These are phyloP conservation scores for Platalea minor DNA, from an alignment of 2,797 vertebrate genomes.

Conservation along the genomic window DNA sequence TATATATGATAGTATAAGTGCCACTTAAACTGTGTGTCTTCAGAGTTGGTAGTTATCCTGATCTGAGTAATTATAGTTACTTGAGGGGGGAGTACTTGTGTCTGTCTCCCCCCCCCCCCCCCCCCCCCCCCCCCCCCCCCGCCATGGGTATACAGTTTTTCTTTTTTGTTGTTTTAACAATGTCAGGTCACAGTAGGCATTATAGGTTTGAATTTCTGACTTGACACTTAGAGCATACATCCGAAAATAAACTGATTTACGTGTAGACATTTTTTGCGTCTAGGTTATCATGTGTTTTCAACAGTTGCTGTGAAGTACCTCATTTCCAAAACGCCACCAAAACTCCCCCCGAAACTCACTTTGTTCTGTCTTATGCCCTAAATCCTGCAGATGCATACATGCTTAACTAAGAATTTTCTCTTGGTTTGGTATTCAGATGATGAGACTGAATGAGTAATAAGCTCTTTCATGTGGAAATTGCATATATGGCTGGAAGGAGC, in stretches of 20 bases:
- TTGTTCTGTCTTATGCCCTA: neutral
- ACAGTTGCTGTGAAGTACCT: neutral
- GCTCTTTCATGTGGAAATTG: conserved; percentile 18
- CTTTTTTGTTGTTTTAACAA: neutral
- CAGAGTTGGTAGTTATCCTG: neutral
- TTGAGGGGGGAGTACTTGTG: neutral
- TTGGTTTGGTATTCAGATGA: conserved; percentile 22
- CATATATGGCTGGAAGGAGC: neutral
- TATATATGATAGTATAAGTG: neutral
- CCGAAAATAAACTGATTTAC: neutral
- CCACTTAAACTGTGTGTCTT: neutral
- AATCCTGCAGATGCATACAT: neutral
- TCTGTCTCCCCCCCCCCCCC: neutral
- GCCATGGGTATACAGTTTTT: neutral
- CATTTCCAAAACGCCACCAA: neutral
- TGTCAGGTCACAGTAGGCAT: neutral
- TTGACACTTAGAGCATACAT: neutral
- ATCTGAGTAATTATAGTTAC: neutral
- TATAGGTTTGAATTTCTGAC: neutral
- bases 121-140: too few species aligned
- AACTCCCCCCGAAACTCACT: neutral
- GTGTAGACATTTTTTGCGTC: neutral
- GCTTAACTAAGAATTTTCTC: neutral
- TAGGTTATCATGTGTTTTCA: neutral
- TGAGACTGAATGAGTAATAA: conserved; percentile 19